Evolutionary conservation across 1,140 invertebrate species (phyloP), one percentile per base, ranked within the genome.

Genomic region (Temnothorax nylanderi): DNA sequence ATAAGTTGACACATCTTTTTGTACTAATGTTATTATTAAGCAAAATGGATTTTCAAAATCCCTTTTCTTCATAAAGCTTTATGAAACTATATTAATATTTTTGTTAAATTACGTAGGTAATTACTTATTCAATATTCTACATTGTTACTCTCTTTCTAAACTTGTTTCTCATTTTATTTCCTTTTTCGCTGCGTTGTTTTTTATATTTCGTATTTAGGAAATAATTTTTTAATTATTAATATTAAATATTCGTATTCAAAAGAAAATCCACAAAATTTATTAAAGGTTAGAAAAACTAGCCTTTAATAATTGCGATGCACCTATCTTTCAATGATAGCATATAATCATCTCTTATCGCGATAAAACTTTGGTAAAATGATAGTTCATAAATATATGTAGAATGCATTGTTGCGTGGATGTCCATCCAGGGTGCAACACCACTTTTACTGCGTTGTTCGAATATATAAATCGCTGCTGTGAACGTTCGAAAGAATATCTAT

Each of bases 241-340:
- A 8, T 75, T 74, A 2, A 11, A n/a, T 54, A 74, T 56, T 75
- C 16, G 37, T 37, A 69, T 47, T 67, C 10, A 69, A 4, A 34
- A 47, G 0, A 8, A 10, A 47, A 47, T 47, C n/a, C n/a, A 64
- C 1, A 54, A 72, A 72, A 51, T 8, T 54, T 26, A 26, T 26
- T 26, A 26, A 26, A 26, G 26, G 26, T 26, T 26, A 49, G 3
- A 1, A 58, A 56, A 75, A 41, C 65, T 47, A 21, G 37, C n/a
- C 13, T 69, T 21, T 69, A 69, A 89, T 87, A 74, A 90, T 89
- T 85, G 21, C n/a, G 37, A 69, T 62, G 60, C 56, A 74, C 3
- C 5, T 78, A 41, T 54, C 6, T 56, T 26, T 90, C 89, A 60
- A 64, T 26, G 37, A 86, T 82, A 58, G 47, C 37, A 51, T 60